Evolutionary conservation across 1,140 invertebrate species (phyloP).

Genomic region (Pristionchus pacificus): DNA sequence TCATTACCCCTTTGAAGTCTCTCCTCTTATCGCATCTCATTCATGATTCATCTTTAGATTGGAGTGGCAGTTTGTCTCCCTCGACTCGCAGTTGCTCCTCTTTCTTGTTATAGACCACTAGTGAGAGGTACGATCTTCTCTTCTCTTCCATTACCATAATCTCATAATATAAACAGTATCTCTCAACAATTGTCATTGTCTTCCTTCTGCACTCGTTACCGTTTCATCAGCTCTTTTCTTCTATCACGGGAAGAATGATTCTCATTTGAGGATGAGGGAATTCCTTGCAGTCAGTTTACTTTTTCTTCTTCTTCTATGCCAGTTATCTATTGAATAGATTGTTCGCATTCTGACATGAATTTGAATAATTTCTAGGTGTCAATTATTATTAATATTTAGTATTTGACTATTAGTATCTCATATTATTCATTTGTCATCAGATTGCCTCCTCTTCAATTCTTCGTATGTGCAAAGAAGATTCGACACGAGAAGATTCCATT

Average conservation of each 20-base stretch:
- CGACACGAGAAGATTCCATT: constrained; percentile 30
- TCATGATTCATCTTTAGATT: not conserved
- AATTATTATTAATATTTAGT: not conserved
- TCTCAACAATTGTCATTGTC: constrained; percentile 90
- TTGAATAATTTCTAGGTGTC: not conserved
- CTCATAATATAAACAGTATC: constrained; percentile 27
- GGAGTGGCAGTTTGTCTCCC: constrained; percentile 97
- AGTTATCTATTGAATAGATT: constrained; percentile 16
- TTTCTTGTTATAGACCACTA: constrained; percentile 71
- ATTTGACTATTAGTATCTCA: not conserved
- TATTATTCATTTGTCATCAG: constrained; percentile 35
- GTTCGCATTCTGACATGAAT: constrained; percentile 13
- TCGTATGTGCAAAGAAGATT: constrained; percentile 38
- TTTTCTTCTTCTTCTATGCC: not conserved
- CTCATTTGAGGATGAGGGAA: constrained; percentile 94
- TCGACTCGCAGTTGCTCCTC: constrained; percentile 83
- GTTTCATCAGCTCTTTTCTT: constrained; percentile 92
- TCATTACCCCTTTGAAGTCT: too few species aligned
- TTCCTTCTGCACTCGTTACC: constrained; percentile 90
- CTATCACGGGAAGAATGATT: constrained; percentile 86
- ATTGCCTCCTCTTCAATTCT: constrained; percentile 51
- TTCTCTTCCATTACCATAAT: not conserved
- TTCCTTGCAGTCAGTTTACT: constrained; percentile 73
- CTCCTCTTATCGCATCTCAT: not conserved
- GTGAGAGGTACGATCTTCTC: constrained; percentile 69